A percentile compares a stretch with the other conserved stretches of the same genome.
Conservation (phyloP, 2,113 vertebrate species). For the Mastomys coucha region DNA sequence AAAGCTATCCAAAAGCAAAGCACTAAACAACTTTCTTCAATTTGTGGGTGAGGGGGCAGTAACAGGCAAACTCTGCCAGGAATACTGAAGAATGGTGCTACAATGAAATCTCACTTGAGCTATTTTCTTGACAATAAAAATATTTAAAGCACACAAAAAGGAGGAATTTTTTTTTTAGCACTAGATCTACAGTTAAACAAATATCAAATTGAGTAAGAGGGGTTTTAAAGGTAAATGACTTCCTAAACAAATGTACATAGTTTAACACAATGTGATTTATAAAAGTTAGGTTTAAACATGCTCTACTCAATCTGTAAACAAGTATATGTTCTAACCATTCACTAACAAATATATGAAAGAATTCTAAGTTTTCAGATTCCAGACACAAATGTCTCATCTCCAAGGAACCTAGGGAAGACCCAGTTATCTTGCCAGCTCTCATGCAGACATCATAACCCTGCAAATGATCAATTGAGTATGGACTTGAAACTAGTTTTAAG, state of each 20-base stretch:
- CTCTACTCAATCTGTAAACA: constrained; percentile 28
- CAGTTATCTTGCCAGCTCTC: not conserved
- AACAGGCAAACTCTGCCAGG: not conserved
- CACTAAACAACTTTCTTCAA: not conserved
- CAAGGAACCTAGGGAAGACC: not conserved
- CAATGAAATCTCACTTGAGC: constrained; percentile 20
- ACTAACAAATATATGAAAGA: constrained; percentile 14
- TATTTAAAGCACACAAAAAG: not conserved
- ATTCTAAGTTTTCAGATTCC: not conserved
- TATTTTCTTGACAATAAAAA: constrained; percentile 25
- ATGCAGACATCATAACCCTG: not conserved
- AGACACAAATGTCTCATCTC: not conserved
- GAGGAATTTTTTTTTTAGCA: not conserved
- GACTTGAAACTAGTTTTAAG: not conserved
- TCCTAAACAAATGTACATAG: not conserved
- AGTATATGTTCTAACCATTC: not conserved
- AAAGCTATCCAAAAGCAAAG: not conserved
- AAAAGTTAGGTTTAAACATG: constrained; percentile 6
- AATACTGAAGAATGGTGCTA: not conserved
- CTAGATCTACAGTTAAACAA: not conserved
- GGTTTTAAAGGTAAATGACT: constrained; percentile 23
- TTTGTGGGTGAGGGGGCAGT: not conserved
- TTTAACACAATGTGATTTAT: not conserved
- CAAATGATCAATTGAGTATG: not conserved
- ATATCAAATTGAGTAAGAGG: not conserved